These are phyloP conservation scores for Mixornis gularis DNA, from an alignment of 2,113 vertebrate genomes.

Conservation along the genomic window DNA sequence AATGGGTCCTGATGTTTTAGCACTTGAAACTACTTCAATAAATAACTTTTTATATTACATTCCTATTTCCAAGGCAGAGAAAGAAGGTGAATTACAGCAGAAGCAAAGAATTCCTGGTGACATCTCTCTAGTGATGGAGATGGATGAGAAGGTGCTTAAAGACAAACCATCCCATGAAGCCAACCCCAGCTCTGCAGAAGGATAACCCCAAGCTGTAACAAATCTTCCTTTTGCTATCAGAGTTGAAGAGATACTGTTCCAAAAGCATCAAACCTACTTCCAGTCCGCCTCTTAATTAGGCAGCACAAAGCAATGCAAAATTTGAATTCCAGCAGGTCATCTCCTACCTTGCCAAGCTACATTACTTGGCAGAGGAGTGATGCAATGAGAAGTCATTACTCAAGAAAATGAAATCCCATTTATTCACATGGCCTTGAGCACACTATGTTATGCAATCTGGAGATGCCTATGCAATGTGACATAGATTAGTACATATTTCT, in stretches of 20 bases:
- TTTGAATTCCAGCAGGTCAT: slow-evolving; percentile 31
- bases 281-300: background rate
- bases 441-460: background rate
- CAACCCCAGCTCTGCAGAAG: background rate
- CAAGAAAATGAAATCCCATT: slow-evolving; percentile 45
- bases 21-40: background rate
- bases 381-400: slow-evolving; percentile 24
- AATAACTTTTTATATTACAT: background rate
- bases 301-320: background rate
- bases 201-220: background rate
- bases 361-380: slow-evolving; percentile 12
- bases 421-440: slow-evolving; percentile 16
- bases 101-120: background rate
- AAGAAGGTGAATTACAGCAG: background rate
- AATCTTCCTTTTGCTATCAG: background rate
- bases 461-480: slow-evolving; percentile 28
- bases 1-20: background rate
- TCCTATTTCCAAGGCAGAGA: background rate
- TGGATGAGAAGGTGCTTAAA: background rate
- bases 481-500: background rate
- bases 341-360: slow-evolving; percentile 15
- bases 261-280: background rate
- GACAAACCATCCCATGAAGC: background rate
- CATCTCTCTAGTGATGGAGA: background rate
- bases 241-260: background rate